Evolutionary conservation across 2,888 invertebrate genomes (phyloP), one percentile per base, ranked within the genome.

Genomic region (Pseudococcus jackbeardsleyi): DNA sequence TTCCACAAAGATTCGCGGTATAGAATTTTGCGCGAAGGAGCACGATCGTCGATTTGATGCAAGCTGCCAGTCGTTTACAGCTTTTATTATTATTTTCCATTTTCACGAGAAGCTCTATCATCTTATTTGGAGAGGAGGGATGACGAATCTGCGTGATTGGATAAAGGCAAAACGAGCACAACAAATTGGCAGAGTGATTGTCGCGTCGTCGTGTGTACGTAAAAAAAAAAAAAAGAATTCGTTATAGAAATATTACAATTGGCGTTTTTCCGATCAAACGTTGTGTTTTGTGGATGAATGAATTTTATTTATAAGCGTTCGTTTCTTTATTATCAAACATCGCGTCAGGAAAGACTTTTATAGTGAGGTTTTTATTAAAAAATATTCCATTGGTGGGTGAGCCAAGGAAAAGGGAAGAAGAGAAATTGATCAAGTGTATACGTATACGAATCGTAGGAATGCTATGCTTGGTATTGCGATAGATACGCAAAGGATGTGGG

Each of bases 171-270:
- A 19, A 9, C 59, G 59, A 59, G 17, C 26, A 33, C 26, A 59
- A 9, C 59, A 59, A 59, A 59, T 59, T 59, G 59, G 59, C 59
- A 19, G 59, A 19, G 59, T 59, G 59, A 59, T 59, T 59, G 59
- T 59, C 59, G 19, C 26, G 26, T 33, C 26, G 26, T 7, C 7
- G 59, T 59, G 19, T 59, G 26, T 33, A 33, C 26, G 26, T 33
- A 33, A 33, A 33, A 59, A 8, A 59, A 19, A 59, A 1, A 19
- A 59, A 8, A 59, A 5, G 59, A 19, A 59, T 59, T 59, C 59
- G 59, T 59, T 59, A 59, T 59, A 59, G 59, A 59, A 59, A 59
- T 59, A 59, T 59, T 59, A 59, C 59, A 59, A 59, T 59, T 59
- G 59, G 59, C 59, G 9, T 59, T 59, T 8, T 19, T 19, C 19